Evolutionary conservation across 1,140 invertebrate species (phyloP).

Genomic region (Bacillus rossius): DNA sequence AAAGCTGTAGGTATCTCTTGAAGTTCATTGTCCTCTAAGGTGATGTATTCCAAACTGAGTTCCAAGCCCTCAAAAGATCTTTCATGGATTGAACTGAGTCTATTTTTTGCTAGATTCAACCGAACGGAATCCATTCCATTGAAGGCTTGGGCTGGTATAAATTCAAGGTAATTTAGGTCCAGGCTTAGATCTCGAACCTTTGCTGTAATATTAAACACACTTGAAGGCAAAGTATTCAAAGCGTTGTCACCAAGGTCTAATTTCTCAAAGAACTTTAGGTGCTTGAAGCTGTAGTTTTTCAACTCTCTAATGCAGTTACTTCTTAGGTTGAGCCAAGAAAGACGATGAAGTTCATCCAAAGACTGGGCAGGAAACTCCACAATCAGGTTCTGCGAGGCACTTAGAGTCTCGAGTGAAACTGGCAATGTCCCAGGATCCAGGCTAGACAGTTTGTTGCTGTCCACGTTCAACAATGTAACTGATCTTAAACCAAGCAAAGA

Average conservation of each 20-base stretch:
- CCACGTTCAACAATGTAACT: constrained; percentile 67
- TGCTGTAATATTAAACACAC: constrained; percentile 61
- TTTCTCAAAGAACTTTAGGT: constrained; percentile 63
- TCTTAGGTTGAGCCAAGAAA: constrained; percentile 68
- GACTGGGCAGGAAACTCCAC: constrained; percentile 58
- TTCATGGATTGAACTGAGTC: constrained; percentile 57
- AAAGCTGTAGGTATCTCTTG: constrained; percentile 60
- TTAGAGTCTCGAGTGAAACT: constrained; percentile 60
- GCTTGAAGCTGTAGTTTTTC: constrained; percentile 53
- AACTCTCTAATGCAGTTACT: constrained; percentile 69
- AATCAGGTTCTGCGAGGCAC: constrained; percentile 67
- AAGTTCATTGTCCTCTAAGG: constrained; percentile 75
- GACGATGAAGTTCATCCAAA: constrained; percentile 51
- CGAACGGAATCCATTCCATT: constrained; percentile 60
- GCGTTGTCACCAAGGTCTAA: constrained; percentile 79
- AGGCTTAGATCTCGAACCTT: constrained; percentile 75
- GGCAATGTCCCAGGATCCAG: constrained; percentile 55
- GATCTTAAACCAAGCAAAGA: too few species aligned
- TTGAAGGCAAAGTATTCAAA: constrained; percentile 48
- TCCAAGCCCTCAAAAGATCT: constrained; percentile 64
- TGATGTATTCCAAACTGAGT: constrained; percentile 70
- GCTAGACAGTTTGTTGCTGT: constrained; percentile 67
- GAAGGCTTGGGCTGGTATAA: constrained; percentile 60
- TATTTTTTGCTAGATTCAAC: constrained; percentile 74
- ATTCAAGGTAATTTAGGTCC: constrained; percentile 65